phyloP scores from a whole-genome alignment of 2,888 invertebrate species.

The Sesia bembeciformis region DNA sequence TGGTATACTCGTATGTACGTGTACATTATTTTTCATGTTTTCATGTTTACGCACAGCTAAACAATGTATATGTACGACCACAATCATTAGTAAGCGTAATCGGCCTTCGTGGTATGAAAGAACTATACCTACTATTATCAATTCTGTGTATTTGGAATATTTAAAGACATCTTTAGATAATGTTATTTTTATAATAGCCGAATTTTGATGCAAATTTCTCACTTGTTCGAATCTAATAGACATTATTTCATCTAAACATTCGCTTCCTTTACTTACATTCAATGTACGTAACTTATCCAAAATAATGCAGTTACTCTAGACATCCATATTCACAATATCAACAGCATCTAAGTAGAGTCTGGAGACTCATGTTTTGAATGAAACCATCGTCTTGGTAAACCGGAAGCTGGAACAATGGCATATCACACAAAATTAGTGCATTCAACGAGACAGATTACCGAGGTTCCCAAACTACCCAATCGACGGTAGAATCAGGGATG shows the following conservation, averaged over 20 bases:
- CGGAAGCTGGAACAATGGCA: constrained; percentile 58
- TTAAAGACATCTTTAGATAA: too few species aligned
- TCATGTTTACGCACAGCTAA: too few species aligned
- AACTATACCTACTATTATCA: too few species aligned
- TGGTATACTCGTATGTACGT: too few species aligned
- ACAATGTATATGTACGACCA: too few species aligned
- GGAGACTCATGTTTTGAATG: constrained; percentile 13
- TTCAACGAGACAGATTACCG: constrained; percentile 19
- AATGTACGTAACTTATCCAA: background rate
- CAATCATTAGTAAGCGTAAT: too few species aligned
- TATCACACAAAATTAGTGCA: constrained; percentile 49
- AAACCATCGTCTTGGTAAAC: constrained; percentile 26
- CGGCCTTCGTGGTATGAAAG: too few species aligned
- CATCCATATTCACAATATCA: background rate
- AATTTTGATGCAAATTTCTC: background rate
- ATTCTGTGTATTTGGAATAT: too few species aligned
- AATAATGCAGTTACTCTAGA: background rate
- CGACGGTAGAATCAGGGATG: background rate
- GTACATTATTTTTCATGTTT: too few species aligned
- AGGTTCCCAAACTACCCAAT: constrained; percentile 7
- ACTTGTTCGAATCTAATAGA: background rate
- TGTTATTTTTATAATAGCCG: too few species aligned
- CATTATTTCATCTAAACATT: background rate
- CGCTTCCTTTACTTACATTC: too few species aligned
- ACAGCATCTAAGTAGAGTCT: background rate